A percentile compares a stretch with the other conserved stretches of the same genome.
These are phyloP conservation scores for Tetramorium parvispinum DNA, from an alignment of 1,140 invertebrate species.

Conservation along the genomic window DNA sequence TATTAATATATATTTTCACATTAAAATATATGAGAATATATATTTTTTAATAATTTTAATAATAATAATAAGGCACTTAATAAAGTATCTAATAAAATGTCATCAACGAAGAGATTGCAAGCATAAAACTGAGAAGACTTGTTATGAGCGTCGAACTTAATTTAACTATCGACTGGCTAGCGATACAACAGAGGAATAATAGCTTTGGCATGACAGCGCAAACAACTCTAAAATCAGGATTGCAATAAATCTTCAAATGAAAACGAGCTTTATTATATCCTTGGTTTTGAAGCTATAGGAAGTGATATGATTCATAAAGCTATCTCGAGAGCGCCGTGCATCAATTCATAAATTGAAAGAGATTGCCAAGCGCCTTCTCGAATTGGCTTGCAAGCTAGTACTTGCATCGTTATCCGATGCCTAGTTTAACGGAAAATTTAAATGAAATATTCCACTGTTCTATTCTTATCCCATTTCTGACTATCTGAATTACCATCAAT, in stretches of 20 bases:
- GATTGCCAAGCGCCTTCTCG: conserved; percentile 1
- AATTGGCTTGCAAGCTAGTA: conserved; percentile 18
- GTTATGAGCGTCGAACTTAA: not conserved
- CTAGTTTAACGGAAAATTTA: not conserved
- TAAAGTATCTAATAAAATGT: not conserved
- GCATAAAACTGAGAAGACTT: not conserved
- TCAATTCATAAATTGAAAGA: conserved; percentile 41
- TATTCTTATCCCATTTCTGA: not conserved
- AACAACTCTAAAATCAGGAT: conserved; percentile 1
- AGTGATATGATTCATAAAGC: conserved; percentile 24
- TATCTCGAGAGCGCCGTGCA: not conserved
- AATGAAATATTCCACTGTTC: conserved; percentile 3
- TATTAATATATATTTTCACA: not conserved
- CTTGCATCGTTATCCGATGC: not conserved
- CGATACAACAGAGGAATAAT: conserved; percentile 2
- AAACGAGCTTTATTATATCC: conserved; percentile 31
- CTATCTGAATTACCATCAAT: not conserved
- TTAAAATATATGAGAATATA: not conserved
- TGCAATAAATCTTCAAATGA: not conserved
- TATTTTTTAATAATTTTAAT: not conserved
- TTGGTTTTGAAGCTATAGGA: not conserved
- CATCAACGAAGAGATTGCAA: not conserved
- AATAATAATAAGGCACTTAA: not conserved
- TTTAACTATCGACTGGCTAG: conserved; percentile 6
- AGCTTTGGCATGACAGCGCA: not conserved